A percentile compares a stretch with the other conserved stretches of the same genome.
Conservation (phyloP, 2,113 vertebrate species). For the Gymnobelideus leadbeateri region DNA sequence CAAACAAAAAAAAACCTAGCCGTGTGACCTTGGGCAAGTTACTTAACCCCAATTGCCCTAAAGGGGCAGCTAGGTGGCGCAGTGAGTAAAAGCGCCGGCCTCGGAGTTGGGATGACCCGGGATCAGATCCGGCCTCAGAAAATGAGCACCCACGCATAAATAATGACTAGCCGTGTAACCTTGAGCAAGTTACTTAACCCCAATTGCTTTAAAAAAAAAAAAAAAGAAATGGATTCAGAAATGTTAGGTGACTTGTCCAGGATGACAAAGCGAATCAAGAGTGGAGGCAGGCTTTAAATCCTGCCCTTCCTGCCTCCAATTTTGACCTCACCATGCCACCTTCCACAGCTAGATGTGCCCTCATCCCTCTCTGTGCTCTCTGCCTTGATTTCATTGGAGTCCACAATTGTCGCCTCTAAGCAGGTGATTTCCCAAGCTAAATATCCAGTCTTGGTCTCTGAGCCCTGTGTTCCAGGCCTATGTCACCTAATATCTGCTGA, state of each 20-base stretch:
- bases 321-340: neutral
- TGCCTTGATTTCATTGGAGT: neutral
- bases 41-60: too few relatives aligned
- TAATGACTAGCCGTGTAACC: too few relatives aligned
- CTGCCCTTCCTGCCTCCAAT: neutral
- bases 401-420: too few relatives aligned
- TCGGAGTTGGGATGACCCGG: too few relatives aligned
- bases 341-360: neutral
- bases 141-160: too few relatives aligned
- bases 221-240: neutral
- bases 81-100: too few relatives aligned
- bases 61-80: too few relatives aligned
- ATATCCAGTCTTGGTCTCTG: neutral
- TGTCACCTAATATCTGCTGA: neutral
- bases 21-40: too few relatives aligned
- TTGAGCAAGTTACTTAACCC: too few relatives aligned
- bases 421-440: neutral
- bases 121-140: too few relatives aligned
- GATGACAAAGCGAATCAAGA: neutral
- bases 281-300: neutral
- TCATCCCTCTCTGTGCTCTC: neutral
- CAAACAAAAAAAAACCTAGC: too few relatives aligned
- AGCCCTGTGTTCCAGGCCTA: neutral
- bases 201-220: too few relatives aligned
- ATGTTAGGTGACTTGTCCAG: neutral